Percentiles rank a stretch among this genome's conserved stretches.
Conservation (phyloP, 2,888 invertebrate species). For the Copidosoma aretas region DNA sequence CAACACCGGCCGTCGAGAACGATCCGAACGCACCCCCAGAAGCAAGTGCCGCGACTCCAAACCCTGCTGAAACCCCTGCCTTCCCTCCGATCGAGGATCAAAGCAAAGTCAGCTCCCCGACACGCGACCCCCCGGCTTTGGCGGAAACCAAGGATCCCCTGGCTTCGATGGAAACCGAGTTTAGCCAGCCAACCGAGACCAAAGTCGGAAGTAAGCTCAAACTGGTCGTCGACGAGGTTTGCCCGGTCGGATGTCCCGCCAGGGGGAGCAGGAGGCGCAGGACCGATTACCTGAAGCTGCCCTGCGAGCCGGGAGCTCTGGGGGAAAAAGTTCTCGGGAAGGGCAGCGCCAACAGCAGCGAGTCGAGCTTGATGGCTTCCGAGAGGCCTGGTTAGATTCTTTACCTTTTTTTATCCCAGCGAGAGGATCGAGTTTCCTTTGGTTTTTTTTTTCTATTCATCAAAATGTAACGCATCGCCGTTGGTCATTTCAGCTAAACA, state of each 20-base stretch:
- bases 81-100: not conserved
- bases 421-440: no score
- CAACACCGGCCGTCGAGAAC: not conserved
- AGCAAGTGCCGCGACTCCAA: not conserved
- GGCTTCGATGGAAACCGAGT: no score
- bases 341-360: not conserved
- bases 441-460: no score
- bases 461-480: no score
- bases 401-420: not conserved
- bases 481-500: no score
- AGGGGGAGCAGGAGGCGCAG: conserved; percentile 18
- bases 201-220: no score
- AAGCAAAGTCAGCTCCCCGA: not conserved
- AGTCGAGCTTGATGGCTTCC: no score
- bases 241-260: not conserved
- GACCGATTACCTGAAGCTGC: conserved; percentile 42
- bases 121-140: no score
- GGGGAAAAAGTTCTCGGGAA: conserved; percentile 17
- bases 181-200: no score
- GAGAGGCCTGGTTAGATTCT: not conserved
- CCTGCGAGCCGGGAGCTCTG: conserved; percentile 39
- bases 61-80: not conserved
- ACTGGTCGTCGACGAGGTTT: conserved; percentile 16
- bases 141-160: no score
- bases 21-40: not conserved